Evolutionary conservation across 2,888 invertebrate species (phyloP).

Genomic region (Trimorus sp.): DNA sequence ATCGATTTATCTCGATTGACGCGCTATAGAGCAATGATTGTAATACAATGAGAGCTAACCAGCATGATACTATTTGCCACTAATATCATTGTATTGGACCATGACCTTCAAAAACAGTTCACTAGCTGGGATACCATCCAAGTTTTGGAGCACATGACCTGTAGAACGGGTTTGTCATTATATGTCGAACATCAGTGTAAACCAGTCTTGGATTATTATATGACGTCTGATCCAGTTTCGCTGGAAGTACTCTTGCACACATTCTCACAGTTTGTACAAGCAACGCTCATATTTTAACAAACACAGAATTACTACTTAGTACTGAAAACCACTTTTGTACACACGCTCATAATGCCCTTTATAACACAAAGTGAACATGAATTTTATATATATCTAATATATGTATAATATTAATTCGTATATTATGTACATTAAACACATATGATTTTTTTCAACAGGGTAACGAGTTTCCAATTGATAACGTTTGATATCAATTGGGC

Average conservation of each 20-base stretch:
- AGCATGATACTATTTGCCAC: constrained; percentile 36
- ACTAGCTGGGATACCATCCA: constrained; percentile 34
- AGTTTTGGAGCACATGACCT: constrained; percentile 41
- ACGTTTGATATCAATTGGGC: too few species aligned
- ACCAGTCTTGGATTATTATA: constrained; percentile 61
- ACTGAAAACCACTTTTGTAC: too few species aligned
- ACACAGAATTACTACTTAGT: too few species aligned
- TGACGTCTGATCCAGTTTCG: constrained; percentile 62
- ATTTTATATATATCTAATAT: too few species aligned
- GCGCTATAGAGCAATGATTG: constrained; percentile 30
- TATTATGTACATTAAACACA: too few species aligned
- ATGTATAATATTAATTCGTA: too few species aligned
- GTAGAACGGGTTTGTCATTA: constrained; percentile 62
- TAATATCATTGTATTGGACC: constrained; percentile 31
- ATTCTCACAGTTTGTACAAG: constrained; percentile 10
- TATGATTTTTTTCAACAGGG: too few species aligned
- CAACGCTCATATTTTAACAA: too few species aligned
- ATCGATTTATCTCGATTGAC: constrained; percentile 55
- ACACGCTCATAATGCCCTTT: too few species aligned
- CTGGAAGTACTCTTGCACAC: constrained; percentile 40
- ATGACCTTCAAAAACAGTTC: constrained; percentile 58
- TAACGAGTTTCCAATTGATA: too few species aligned
- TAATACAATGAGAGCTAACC: constrained; percentile 23
- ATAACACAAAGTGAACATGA: too few species aligned
- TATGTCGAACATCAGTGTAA: constrained; percentile 48